Base-by-base conservation (phyloP, 2,888 invertebrate species). In the Aphodius granarius region DNA sequence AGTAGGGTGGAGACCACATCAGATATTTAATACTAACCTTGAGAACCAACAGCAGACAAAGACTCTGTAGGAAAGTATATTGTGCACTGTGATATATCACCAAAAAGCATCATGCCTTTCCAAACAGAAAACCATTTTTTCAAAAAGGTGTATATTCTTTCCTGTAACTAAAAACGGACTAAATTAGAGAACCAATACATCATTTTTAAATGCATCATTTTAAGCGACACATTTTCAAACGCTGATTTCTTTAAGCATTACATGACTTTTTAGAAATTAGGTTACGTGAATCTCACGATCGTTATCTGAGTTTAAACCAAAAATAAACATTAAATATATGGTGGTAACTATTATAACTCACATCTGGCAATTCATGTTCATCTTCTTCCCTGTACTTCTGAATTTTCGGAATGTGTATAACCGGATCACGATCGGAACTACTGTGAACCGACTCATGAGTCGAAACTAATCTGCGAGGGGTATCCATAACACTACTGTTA, bases 61-160 rank as follows among this genome's bases (percentile, higher is more conserved):
- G 90, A 89, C 65, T 83, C 86, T 75, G 89, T 87, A 5, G 92
- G 91, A 79, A 91, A 88, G 83, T 92, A 93, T 78, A 93, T 86
- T 21, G 89, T 87, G 80, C 90, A 88, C 80, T 90, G 88, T 0
- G 91, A 91, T 23, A 92, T 82, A 79, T 91, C 91, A 15, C 91
- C 90, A 81, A 83, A 88, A 65, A 91, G 81, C 9, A 90, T 85
- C 81, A 90, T 85, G 75, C 88, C 88, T 78, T 88, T 88, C 89
- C 90, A 91, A 79, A 89, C 88, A 63, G 88, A 86, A 82, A 89
- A 89, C 84, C 88, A 87, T 71, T 86, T 86, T 75, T 88, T 86
- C 23, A 90, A 81, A 79, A 85, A 81, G 74, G 84, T 83, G 75
- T 86, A 86, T 43, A 85, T 83, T 73, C 80, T 79, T 78, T 86